Evolutionary conservation across 92 coral and sea anemone genomes (phyloP).

Genomic region (Diadumene lineata): DNA sequence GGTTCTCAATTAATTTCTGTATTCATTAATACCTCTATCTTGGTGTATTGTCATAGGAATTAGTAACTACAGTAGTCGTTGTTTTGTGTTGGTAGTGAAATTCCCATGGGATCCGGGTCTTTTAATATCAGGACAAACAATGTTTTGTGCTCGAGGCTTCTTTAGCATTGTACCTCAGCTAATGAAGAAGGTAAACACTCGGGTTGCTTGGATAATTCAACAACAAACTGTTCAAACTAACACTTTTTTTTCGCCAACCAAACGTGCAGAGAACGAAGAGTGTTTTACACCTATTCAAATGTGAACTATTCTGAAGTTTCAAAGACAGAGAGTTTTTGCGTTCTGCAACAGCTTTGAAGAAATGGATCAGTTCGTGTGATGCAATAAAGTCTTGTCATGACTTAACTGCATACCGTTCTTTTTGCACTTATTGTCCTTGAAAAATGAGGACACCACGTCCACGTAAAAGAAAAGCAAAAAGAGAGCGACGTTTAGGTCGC

Average conservation of each 20-base stretch:
- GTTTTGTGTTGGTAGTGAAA: background rate
- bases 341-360: too few relatives aligned
- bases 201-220: slow-evolving; percentile 8
- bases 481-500: slow-evolving; percentile 60
- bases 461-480: slow-evolving; percentile 56
- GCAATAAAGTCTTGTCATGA: background rate
- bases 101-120: slow-evolving; percentile 13
- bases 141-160: background rate
- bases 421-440: too few relatives aligned
- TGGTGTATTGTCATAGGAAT: slow-evolving; percentile 4
- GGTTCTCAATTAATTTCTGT: background rate
- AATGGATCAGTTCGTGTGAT: background rate
- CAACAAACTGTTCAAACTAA: background rate
- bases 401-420: background rate
- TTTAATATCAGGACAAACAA: slow-evolving; percentile 10
- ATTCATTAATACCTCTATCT: slow-evolving; percentile 12
- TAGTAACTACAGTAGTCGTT: background rate
- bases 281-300: background rate
- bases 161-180: background rate
- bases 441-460: slow-evolving; percentile 72
- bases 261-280: background rate
- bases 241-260: background rate
- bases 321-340: too few relatives aligned
- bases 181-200: slow-evolving; percentile 17
- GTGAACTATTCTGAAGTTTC: too few relatives aligned